phyloP scores from a whole-genome alignment of 2,888 invertebrate genomes.

The Dolomedes plantarius region DNA sequence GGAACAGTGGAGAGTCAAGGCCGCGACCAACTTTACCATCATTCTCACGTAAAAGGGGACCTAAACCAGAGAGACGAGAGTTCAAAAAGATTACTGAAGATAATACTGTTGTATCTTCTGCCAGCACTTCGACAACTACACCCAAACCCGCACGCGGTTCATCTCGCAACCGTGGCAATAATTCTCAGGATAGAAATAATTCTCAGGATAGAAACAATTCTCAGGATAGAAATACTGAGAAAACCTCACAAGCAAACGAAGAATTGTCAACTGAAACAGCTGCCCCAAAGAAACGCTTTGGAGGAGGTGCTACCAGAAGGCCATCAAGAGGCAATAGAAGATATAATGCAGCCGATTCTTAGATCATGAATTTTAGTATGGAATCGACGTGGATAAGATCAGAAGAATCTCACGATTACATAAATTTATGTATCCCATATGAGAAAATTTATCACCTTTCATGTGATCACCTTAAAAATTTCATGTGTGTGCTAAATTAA shows the following conservation, averaged over 20 bases:
- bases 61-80: constrained; percentile 31
- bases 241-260: background rate
- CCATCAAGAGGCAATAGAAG: constrained; percentile 42
- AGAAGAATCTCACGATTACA: too few species aligned
- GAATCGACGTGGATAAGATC: too few species aligned
- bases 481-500: background rate
- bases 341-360: background rate
- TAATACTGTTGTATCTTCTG: background rate
- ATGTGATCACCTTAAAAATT: background rate
- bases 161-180: constrained; percentile 20
- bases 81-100: constrained; percentile 34
- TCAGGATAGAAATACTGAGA: constrained; percentile 12
- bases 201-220: background rate
- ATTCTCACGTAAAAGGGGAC: constrained; percentile 40
- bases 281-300: constrained; percentile 49
- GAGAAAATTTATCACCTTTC: background rate
- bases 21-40: constrained; percentile 51
- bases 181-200: constrained; percentile 9
- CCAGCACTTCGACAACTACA: constrained; percentile 19
- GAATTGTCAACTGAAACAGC: constrained; percentile 31
- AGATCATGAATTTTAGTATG: too few species aligned
- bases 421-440: background rate
- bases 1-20: constrained; percentile 24
- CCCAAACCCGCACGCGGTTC: constrained; percentile 35
- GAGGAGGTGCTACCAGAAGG: constrained; percentile 20